phyloP scores from a whole-genome alignment of 2,113 vertebrate genomes.

The Thermophis baileyi region DNA sequence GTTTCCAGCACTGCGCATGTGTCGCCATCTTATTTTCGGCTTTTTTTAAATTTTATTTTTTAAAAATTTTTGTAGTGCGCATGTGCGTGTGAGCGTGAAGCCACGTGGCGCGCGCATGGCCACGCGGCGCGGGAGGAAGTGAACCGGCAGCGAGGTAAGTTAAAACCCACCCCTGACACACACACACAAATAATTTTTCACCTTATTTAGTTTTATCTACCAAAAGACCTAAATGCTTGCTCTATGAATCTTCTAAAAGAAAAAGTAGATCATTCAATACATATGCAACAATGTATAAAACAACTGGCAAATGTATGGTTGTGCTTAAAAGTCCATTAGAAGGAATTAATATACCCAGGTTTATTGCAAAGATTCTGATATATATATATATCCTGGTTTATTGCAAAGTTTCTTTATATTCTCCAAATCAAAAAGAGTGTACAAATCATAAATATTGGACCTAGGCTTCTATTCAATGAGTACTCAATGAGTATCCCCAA shows the following conservation, averaged over 20 bases:
- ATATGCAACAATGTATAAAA: slow-evolving; percentile 18
- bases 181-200: not conserved
- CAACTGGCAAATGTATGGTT: slow-evolving; percentile 1
- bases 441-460: not conserved
- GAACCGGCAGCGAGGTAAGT: too few relatives aligned
- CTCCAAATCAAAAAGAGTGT: not conserved
- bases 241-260: not conserved
- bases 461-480: not conserved
- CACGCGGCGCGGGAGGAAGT: too few relatives aligned
- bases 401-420: not conserved
- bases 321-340: not conserved
- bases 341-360: not conserved
- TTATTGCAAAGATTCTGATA: not conserved
- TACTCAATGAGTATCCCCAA: not conserved
- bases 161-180: too few relatives aligned
- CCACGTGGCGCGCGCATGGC: too few relatives aligned
- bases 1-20: too few relatives aligned
- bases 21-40: too few relatives aligned
- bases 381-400: not conserved
- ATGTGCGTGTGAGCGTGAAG: too few relatives aligned
- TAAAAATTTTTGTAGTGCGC: too few relatives aligned
- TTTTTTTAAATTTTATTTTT: too few relatives aligned
- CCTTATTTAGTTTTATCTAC: slow-evolving; percentile 32
- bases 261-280: slow-evolving; percentile 4
- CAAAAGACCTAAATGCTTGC: not conserved